phyloP scores from a whole-genome alignment of 2,797 vertebrate genomes.

The Labeo calbasu region DNA sequence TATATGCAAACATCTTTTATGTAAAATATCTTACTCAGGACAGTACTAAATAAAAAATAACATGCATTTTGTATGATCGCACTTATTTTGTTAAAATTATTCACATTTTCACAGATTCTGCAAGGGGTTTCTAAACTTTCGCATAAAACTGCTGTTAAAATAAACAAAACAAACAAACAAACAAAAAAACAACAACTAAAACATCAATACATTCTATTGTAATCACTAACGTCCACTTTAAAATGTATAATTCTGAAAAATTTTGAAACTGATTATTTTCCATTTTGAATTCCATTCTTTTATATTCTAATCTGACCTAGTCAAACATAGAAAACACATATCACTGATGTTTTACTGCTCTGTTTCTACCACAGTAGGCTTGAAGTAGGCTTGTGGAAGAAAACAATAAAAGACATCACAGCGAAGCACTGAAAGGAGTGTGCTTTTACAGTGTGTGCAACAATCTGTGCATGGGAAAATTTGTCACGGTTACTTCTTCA shows the following conservation, averaged over 20 bases:
- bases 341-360: no score
- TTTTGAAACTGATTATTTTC: no score
- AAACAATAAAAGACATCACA: neutral
- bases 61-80: no score
- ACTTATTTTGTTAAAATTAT: no score
- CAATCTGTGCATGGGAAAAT: neutral
- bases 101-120: no score
- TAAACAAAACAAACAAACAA: neutral
- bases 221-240: neutral
- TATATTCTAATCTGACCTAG: no score
- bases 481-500: neutral
- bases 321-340: no score
- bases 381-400: neutral
- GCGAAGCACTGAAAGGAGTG: neutral
- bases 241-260: neutral
- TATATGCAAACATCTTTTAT: no score
- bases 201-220: neutral
- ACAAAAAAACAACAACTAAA: neutral
- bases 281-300: no score
- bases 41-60: no score
- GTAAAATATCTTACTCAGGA: no score
- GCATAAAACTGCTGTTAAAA: neutral
- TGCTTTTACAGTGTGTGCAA: neutral
- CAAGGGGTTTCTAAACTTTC: no score
- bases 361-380: neutral